Evolutionary conservation across 2,113 vertebrate genomes (phyloP).

Genomic region (Atherinomorus stipes): DNA sequence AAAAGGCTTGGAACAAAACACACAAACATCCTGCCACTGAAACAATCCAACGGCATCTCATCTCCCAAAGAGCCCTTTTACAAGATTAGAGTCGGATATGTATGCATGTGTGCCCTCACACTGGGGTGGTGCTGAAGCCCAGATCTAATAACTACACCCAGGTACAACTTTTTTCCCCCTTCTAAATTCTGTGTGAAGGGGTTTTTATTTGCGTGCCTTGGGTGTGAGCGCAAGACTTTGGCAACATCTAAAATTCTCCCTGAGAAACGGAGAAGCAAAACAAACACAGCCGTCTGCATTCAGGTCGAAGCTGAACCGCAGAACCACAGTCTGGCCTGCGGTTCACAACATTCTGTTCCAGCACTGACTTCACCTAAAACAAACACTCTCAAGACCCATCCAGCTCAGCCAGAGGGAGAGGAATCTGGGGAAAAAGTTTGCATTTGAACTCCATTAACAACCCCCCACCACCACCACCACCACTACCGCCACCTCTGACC

Average conservation of each 20-base stretch:
- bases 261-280: conserved; percentile 79
- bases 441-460: conserved; percentile 59
- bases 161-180: conserved; percentile 61
- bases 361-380: conserved; percentile 79
- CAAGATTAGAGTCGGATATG: conserved; percentile 60
- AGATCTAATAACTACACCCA: conserved; percentile 74
- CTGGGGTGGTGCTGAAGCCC: conserved; percentile 48
- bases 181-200: conserved; percentile 43
- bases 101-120: conserved; percentile 37
- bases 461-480: conserved; percentile 26
- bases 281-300: conserved; percentile 78
- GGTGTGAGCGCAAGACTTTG: conserved; percentile 77
- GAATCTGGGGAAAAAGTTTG: conserved; percentile 58
- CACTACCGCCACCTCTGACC: conserved; percentile 10
- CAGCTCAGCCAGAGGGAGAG: conserved; percentile 64
- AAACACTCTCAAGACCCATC: conserved; percentile 71
- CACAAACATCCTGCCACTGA: conserved; percentile 80
- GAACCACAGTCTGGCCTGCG: conserved; percentile 77
- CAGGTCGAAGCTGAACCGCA: conserved; percentile 68
- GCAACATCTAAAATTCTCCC: conserved; percentile 73
- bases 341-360: conserved; percentile 76
- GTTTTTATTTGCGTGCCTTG: conserved; percentile 76
- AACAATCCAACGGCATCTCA: conserved; percentile 74
- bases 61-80: conserved; percentile 78
- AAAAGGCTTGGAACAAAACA: conserved; percentile 79